Evolutionary conservation across 2,113 vertebrate genomes (phyloP).

Genomic region (Capreolus pygargus): DNA sequence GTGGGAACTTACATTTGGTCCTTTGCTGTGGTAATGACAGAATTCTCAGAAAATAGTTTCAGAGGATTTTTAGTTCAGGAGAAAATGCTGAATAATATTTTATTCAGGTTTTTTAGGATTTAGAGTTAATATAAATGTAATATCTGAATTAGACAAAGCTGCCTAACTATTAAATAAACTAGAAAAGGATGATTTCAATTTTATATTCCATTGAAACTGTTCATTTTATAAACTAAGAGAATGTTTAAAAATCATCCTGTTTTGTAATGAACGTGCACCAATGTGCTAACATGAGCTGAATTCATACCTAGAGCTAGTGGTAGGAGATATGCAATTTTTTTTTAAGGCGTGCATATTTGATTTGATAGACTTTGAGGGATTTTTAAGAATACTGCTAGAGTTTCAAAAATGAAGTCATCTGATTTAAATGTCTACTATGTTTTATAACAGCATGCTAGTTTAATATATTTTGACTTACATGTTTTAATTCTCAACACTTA

Average conservation of each 20-base stretch:
- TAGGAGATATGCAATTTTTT: neutral
- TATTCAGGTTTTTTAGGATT: constrained; percentile 9
- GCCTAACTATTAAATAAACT: neutral
- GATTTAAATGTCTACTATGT: neutral
- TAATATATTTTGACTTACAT: neutral
- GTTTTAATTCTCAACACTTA: neutral
- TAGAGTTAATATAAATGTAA: neutral
- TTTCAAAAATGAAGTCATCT: neutral
- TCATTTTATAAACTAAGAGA: neutral
- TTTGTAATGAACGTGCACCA: neutral
- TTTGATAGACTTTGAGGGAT: neutral
- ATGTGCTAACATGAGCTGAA: neutral
- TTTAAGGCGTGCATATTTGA: neutral
- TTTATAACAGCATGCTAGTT: neutral
- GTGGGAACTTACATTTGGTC: neutral
- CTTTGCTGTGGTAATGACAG: neutral
- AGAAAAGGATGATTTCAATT: neutral
- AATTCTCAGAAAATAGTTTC: neutral
- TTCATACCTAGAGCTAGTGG: constrained; percentile 25
- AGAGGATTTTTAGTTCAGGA: neutral
- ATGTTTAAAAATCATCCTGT: constrained; percentile 18
- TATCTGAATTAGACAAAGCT: neutral
- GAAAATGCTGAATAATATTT: neutral
- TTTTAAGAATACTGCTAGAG: neutral
- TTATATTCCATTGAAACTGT: neutral